These are phyloP conservation scores for Scartelaos histophorus DNA, from an alignment of 2,113 vertebrate genomes.

Conservation along the genomic window DNA sequence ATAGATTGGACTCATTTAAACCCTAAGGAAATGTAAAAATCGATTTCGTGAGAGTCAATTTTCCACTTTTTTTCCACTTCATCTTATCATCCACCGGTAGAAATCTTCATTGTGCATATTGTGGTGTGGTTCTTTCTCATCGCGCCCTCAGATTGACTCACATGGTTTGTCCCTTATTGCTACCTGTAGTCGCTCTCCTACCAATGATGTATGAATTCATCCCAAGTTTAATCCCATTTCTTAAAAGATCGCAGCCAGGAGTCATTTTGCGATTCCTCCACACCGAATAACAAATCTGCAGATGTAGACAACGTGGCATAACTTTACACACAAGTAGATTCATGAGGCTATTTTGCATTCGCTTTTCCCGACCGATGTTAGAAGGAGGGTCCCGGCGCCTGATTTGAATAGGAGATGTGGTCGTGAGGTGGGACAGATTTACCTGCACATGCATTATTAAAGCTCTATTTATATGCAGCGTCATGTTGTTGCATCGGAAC, in stretches of 20 bases:
- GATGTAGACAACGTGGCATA: not conserved
- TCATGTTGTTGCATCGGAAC: conserved; percentile 9
- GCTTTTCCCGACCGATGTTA: not conserved
- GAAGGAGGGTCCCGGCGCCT: not conserved
- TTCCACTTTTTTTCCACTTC: too few relatives aligned
- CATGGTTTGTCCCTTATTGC: too few relatives aligned
- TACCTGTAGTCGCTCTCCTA: too few relatives aligned
- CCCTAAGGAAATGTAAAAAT: too few relatives aligned
- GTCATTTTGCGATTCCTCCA: not conserved
- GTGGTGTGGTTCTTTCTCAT: too few relatives aligned
- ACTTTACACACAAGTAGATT: not conserved
- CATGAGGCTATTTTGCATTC: not conserved
- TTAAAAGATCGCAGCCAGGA: not conserved
- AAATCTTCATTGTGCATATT: too few relatives aligned
- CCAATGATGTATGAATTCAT: not conserved
- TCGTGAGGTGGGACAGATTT: not conserved
- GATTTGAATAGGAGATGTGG: not conserved
- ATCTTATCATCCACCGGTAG: too few relatives aligned
- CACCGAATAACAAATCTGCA: not conserved
- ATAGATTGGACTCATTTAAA: too few relatives aligned
- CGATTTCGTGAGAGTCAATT: too few relatives aligned
- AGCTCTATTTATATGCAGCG: not conserved
- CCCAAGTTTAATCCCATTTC: not conserved
- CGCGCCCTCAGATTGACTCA: too few relatives aligned
- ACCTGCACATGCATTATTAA: conserved; percentile 7